Conservation (phyloP, 2,888 invertebrate genomes). For the Ochropleura leucogaster region DNA sequence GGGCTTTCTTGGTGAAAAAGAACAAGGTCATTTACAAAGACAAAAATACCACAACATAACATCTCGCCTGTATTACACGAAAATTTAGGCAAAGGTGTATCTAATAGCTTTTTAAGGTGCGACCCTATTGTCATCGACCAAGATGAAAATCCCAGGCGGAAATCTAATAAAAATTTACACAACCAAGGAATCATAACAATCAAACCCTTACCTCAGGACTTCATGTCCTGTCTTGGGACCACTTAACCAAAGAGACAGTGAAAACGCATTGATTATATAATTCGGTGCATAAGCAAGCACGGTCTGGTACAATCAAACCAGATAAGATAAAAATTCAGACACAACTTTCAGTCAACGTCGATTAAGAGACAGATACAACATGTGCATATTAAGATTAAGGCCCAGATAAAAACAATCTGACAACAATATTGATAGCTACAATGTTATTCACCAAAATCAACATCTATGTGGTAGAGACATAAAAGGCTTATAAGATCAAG, state of each 20-base stretch:
- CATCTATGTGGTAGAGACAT: neutral
- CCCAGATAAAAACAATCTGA: neutral
- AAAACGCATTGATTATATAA: neutral
- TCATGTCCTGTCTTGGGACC: too few relatives aligned
- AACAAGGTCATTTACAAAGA: neutral
- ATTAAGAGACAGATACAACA: conserved; percentile 10
- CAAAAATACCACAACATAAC: too few relatives aligned
- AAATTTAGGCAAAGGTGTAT: too few relatives aligned
- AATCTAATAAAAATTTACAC: too few relatives aligned
- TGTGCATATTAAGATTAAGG: neutral
- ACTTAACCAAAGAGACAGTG: too few relatives aligned
- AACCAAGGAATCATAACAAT: too few relatives aligned
- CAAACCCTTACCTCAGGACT: too few relatives aligned
- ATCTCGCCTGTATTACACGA: too few relatives aligned
- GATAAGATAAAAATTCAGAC: conserved; percentile 43
- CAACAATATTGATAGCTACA: neutral
- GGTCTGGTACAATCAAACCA: neutral
- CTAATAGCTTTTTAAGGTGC: too few relatives aligned
- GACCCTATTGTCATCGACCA: too few relatives aligned
- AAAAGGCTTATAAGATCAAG: neutral
- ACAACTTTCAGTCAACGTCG: conserved; percentile 31
- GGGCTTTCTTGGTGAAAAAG: neutral
- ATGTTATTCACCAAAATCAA: neutral
- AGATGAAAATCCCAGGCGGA: too few relatives aligned
- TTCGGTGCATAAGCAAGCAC: conserved; percentile 29